Conservation (phyloP, 2,113 vertebrate species). For the Stigmatopora nigra region DNA sequence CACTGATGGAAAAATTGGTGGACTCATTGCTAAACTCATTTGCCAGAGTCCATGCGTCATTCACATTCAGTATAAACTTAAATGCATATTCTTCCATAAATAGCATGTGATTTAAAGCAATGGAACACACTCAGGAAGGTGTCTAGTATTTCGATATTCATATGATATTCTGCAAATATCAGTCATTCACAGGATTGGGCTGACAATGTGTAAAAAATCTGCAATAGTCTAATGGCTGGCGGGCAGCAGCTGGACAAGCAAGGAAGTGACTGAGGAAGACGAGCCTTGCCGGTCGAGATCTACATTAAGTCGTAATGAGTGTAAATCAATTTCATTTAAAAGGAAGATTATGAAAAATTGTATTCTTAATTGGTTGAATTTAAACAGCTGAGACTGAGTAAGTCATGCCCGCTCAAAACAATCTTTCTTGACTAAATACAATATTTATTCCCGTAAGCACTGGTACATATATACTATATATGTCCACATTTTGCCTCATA, state of each 20-base stretch:
- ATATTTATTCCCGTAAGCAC: no score
- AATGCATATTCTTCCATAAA: not conserved
- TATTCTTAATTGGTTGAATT: slow-evolving; percentile 1
- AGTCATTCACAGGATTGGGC: slow-evolving; percentile 11
- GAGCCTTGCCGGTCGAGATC: slow-evolving; percentile 38
- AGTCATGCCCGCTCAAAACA: not conserved
- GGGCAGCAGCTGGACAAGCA: slow-evolving; percentile 13
- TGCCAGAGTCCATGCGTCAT: slow-evolving; percentile 41
- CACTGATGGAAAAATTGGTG: not conserved
- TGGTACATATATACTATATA: no score
- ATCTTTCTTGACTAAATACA: not conserved
- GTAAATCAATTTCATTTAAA: slow-evolving; percentile 56
- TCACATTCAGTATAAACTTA: not conserved
- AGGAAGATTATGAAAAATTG: not conserved
- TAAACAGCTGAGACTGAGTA: not conserved
- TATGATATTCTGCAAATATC: slow-evolving; percentile 1
- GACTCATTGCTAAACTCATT: slow-evolving; percentile 57
- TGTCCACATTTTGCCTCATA: no score
- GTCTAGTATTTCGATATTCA: slow-evolving; percentile 3
- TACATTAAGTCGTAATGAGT: slow-evolving; percentile 52
- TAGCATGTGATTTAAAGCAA: not conserved
- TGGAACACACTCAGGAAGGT: not conserved
- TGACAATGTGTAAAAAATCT: slow-evolving; percentile 18
- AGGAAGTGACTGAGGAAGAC: slow-evolving; percentile 54
- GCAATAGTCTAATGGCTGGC: slow-evolving; percentile 30